These are phyloP conservation scores for Megaceryle alcyon DNA, from an alignment of 2,797 vertebrate species.

Conservation along the genomic window DNA sequence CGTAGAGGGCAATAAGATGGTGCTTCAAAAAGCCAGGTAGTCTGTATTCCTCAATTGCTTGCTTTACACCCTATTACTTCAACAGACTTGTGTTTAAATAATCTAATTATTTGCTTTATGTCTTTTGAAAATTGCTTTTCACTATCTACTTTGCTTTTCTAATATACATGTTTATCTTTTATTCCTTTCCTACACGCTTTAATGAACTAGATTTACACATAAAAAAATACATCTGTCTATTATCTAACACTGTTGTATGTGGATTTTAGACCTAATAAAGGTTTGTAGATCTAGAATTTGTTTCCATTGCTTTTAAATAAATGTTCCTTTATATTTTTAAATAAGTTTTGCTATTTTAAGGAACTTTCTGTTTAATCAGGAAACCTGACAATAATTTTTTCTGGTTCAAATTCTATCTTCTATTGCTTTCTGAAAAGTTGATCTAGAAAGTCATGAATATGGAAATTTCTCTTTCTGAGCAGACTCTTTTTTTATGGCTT, in stretches of 20 bases:
- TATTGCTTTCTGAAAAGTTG: background rate
- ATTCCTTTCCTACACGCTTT: background rate
- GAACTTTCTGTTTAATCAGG: background rate
- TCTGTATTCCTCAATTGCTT: background rate
- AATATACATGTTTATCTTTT: background rate
- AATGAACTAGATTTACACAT: background rate
- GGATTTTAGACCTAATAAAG: background rate
- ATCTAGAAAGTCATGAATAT: constrained; percentile 31
- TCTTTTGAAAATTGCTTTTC: background rate
- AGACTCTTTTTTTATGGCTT: constrained; percentile 6
- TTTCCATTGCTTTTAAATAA: background rate
- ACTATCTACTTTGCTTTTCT: background rate
- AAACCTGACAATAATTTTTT: constrained; percentile 6
- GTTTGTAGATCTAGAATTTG: background rate
- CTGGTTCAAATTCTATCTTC: background rate
- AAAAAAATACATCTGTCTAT: background rate
- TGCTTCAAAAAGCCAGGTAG: background rate
- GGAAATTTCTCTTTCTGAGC: constrained; percentile 52
- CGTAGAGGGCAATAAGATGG: background rate
- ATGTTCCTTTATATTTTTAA: background rate
- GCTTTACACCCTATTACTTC: background rate
- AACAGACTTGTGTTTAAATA: background rate
- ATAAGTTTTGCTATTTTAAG: background rate
- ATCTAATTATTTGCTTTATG: background rate
- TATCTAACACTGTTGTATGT: background rate